Base-by-base conservation (phyloP, 2,113 vertebrate genomes). In the Myotis yumanensis region DNA sequence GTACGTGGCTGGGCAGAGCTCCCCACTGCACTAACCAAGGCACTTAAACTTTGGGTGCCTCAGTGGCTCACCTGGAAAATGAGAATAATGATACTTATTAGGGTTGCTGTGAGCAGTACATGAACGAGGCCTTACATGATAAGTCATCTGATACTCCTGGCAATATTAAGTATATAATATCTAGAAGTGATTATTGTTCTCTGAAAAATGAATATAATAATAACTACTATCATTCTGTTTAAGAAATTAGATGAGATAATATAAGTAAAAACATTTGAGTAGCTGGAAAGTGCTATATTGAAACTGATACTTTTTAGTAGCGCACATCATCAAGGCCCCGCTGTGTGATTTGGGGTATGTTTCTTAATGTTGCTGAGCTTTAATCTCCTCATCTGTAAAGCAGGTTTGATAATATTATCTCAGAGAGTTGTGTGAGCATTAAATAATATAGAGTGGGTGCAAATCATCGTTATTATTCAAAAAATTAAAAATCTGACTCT, bases 151-250 rank as follows among this genome's bases (percentile, higher is more conserved):
- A 17, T 16, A 77, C 46, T 82, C 68, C 52, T 35, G 77, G 76
- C 4, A 66, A 17, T 46, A 84, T 43, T 81, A 91, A 79, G 23
- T 71, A 54, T 4, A 40, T 46, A 85, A 86, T 37, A 82, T 90
- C 59, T 51, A 75, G 2, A 51, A 48, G 23, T 23, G 66, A 66
- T 48, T 54, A 72, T n/a, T 68, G 15, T 8, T 57, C 11, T 11
- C 48, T 93, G 46, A 80, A 86, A 86, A 91, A 37, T 85, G 66
- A 97, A 37, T 59, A 75, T 17, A 71, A 23, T 40, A 92, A 79
- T 64, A 64, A 89, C n/a, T 69, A 54, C 57, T 72, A 8, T 46
- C 8, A 40, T 72, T 17, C 82, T 86, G 20, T 71, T 87, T 77
- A 87, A 5, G 69, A 72, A 94, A 82, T 57, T 15, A 93, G 69